Conservation (phyloP, 2,113 vertebrate genomes). For the Capreolus pygargus region DNA sequence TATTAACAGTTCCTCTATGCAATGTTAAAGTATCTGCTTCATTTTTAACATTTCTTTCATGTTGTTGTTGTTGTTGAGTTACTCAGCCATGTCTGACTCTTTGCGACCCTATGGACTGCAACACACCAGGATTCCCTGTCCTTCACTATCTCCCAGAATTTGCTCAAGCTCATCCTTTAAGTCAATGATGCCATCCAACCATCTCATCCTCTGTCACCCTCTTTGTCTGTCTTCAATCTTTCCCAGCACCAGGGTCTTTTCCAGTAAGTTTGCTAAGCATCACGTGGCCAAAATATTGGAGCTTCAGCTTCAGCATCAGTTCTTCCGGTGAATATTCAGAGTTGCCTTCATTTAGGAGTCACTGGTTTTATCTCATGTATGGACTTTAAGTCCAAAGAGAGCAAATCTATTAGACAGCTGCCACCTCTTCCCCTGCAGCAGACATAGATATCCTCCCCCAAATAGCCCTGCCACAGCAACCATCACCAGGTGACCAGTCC, state of each 20-base stretch:
- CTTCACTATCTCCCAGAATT: neutral
- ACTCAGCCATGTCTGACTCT: fast-evolving
- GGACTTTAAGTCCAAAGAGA: neutral
- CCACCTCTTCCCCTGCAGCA: neutral
- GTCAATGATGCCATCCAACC: neutral
- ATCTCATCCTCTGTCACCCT: neutral
- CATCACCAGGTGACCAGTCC: neutral
- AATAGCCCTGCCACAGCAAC: neutral
- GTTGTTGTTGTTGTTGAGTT: neutral
- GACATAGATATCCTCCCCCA: neutral
- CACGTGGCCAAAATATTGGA: neutral
- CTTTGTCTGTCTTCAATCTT: neutral
- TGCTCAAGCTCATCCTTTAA: neutral
- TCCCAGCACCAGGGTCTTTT: neutral
- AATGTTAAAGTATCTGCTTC: neutral
- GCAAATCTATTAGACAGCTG: neutral
- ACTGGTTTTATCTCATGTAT: neutral
- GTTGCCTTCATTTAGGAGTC: neutral
- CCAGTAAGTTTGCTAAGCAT: neutral
- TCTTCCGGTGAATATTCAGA: neutral
- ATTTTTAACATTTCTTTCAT: neutral
- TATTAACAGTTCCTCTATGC: neutral
- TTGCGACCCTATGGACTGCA: neutral
- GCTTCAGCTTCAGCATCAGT: neutral
- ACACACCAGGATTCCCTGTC: neutral